Evolutionary conservation across 2,113 vertebrate species (phyloP).

Genomic region (Rhipidura dahli): DNA sequence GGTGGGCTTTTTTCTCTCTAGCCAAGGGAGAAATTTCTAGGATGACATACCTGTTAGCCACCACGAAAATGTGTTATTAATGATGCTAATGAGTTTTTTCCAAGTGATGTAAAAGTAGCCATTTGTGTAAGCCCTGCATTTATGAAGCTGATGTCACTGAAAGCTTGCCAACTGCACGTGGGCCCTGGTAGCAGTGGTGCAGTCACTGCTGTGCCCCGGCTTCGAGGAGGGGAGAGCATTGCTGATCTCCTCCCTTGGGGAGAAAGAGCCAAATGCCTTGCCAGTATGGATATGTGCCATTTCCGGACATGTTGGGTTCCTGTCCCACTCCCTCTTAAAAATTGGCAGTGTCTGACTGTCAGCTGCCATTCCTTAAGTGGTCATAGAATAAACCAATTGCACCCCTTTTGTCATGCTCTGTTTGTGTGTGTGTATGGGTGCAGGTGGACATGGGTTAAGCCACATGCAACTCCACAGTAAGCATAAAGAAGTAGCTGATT

Average conservation of each 20-base stretch:
- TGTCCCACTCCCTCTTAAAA: slow-evolving; percentile 47
- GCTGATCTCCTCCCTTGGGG: neutral
- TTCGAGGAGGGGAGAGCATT: neutral
- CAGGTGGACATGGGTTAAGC: slow-evolving; percentile 52
- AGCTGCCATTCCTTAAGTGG: slow-evolving; percentile 67
- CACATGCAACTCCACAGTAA: neutral
- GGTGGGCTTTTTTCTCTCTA: slow-evolving; percentile 45
- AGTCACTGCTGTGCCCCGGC: neutral
- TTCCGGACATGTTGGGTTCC: slow-evolving; percentile 16
- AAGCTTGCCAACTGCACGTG: neutral
- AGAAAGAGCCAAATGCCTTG: slow-evolving; percentile 24
- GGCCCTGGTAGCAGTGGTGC: neutral
- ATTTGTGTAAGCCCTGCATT: slow-evolving; percentile 5
- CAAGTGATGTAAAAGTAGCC: slow-evolving; percentile 36
- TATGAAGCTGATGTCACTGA: slow-evolving; percentile 57
- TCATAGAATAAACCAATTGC: slow-evolving; percentile 28
- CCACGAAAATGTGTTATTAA: slow-evolving; percentile 55
- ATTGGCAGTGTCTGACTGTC: slow-evolving; percentile 55
- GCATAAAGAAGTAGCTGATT: slow-evolving; percentile 46
- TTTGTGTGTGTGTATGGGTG: neutral
- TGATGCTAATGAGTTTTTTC: slow-evolving; percentile 57
- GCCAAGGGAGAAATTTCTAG: slow-evolving; percentile 14
- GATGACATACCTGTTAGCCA: neutral
- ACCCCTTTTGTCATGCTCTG: neutral
- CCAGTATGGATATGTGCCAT: slow-evolving; percentile 23